Conservation (phyloP, 2,888 invertebrate genomes). For the Resseliella maxima region DNA sequence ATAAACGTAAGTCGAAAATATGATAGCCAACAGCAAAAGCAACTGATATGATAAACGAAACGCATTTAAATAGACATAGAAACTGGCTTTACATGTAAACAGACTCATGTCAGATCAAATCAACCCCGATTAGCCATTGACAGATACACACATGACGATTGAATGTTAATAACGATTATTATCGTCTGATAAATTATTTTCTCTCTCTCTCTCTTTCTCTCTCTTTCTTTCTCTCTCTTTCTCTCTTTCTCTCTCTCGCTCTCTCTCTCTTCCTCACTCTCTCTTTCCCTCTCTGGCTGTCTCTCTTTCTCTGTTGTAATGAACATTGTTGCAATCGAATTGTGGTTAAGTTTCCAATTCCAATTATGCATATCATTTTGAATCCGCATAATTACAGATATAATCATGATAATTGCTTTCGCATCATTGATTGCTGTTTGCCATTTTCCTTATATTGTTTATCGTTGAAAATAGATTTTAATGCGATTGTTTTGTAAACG, state of each 20-base stretch:
- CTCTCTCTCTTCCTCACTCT: too few species aligned
- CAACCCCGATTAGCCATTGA: conserved; percentile 6
- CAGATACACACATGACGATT: not conserved
- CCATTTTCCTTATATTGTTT: conserved; percentile 3
- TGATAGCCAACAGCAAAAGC: not conserved
- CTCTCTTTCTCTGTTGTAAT: not conserved
- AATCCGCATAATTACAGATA: conserved; percentile 34
- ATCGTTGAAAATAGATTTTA: not conserved
- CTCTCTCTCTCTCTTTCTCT: too few species aligned
- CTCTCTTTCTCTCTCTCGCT: too few species aligned
- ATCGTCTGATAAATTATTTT: not conserved
- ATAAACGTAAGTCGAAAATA: not conserved
- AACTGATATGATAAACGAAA: not conserved
- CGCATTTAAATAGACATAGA: not conserved
- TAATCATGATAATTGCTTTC: conserved; percentile 44
- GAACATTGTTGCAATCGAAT: not conserved
- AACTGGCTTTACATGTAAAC: not conserved
- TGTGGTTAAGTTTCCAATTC: not conserved
- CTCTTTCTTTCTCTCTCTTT: too few species aligned
- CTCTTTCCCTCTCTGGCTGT: too few species aligned
- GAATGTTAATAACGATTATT: conserved; percentile 34
- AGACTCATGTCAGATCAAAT: not conserved
- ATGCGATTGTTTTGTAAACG: not conserved
- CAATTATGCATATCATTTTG: conserved; percentile 10
- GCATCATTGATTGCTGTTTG: conserved; percentile 23